phyloP scores from a whole-genome alignment of 2,113 vertebrate species.

The Urocitellus parryii region DNA sequence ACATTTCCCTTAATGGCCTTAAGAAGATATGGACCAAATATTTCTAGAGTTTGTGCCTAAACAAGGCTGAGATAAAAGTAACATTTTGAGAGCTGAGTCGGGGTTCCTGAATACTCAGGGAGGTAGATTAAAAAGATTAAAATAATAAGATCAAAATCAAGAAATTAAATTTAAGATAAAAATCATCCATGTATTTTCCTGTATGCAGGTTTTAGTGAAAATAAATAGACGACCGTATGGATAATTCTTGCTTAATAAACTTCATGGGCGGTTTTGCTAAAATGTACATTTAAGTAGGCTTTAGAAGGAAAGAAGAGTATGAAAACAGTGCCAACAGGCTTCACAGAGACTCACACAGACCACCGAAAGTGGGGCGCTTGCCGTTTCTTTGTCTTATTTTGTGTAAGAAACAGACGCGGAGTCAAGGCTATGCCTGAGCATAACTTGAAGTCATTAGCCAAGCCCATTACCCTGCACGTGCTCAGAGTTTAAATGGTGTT shows the following conservation, averaged over 20 bases:
- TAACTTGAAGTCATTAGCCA: neutral
- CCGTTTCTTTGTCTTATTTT: neutral
- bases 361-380: neutral
- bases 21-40: neutral
- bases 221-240: neutral
- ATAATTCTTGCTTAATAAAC: neutral
- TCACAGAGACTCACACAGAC: neutral
- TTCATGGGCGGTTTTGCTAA: neutral
- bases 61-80: neutral
- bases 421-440: neutral
- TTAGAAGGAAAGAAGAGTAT: neutral
- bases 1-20: neutral
- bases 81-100: neutral
- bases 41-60: neutral
- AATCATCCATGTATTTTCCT: neutral
- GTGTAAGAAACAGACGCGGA: neutral
- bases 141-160: neutral
- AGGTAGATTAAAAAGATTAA: neutral
- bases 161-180: slow-evolving; percentile 19
- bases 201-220: neutral
- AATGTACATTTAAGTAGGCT: neutral
- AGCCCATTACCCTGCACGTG: neutral
- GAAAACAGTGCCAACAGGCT: neutral
- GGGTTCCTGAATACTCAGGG: neutral
- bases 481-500: neutral